Percentiles rank a stretch among this genome's conserved stretches.
Conservation (phyloP, 1,140 invertebrate genomes). For the Drosophila guanche region DNA sequence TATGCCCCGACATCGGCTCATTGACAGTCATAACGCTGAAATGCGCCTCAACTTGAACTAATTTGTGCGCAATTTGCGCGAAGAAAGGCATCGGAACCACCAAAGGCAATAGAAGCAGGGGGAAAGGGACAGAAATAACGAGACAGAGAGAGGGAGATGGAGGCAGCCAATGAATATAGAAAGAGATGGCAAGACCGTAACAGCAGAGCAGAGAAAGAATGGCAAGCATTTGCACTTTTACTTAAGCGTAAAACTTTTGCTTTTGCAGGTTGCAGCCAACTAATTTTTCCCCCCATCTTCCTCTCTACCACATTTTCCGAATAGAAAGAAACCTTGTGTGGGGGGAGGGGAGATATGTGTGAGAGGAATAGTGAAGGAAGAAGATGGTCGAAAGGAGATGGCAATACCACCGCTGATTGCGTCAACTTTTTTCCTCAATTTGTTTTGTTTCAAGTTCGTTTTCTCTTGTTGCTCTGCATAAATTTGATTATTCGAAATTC, state of each 20-base stretch:
- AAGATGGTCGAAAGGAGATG: conserved; percentile 37
- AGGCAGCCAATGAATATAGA: conserved; percentile 36
- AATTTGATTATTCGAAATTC: conserved; percentile 69
- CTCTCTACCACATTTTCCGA: conserved; percentile 1
- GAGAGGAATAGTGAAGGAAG: conserved; percentile 5
- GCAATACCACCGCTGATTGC: conserved; percentile 70
- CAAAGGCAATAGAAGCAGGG: conserved; percentile 31
- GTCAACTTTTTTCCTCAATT: conserved; percentile 57
- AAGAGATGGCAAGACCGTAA: conserved; percentile 5
- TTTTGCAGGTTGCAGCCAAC: conserved; percentile 70
- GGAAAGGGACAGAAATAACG: not conserved
- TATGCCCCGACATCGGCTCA: conserved; percentile 51
- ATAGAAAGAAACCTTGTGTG: conserved; percentile 20
- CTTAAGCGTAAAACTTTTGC: conserved; percentile 75
- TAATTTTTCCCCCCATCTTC: conserved; percentile 54
- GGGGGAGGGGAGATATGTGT: conserved; percentile 6
- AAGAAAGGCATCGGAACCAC: conserved; percentile 51
- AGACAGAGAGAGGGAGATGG: not conserved
- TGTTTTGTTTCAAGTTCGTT: conserved; percentile 62
- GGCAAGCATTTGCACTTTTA: conserved; percentile 77
- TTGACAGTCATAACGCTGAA: conserved; percentile 81
- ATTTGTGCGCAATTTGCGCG: conserved; percentile 73
- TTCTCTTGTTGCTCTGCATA: conserved; percentile 43
- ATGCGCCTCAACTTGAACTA: conserved; percentile 75
- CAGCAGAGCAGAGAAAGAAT: conserved; percentile 18